Evolutionary conservation across 2,888 invertebrate genomes (phyloP).

Genomic region (Cryptus viduatorius): DNA sequence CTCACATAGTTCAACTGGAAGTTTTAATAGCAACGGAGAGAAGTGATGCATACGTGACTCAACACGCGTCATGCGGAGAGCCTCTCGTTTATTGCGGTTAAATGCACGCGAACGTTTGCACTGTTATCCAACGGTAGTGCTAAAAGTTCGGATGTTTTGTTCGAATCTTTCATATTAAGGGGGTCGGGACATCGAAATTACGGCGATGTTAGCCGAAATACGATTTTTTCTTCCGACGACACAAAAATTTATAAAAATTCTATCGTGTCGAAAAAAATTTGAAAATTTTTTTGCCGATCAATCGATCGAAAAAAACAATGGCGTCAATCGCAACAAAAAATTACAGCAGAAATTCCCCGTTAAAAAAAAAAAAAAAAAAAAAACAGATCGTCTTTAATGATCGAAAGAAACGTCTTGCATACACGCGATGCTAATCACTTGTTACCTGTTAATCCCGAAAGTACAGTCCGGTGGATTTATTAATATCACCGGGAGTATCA

Average conservation of each 20-base stretch:
- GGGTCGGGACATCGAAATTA: not conserved
- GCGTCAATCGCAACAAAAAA: no score
- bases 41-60: constrained; percentile 6
- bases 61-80: constrained; percentile 13
- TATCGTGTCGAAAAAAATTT: no score
- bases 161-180: no score
- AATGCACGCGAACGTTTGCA: not conserved
- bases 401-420: not conserved
- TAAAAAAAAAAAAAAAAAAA: not conserved
- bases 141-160: no score
- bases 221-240: not conserved
- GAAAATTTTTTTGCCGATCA: no score
- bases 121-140: not conserved
- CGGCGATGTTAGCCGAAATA: no score
- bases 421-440: constrained; percentile 11
- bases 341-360: no score
- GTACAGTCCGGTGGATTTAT: not conserved
- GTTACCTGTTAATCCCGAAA: constrained; percentile 13
- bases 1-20: not conserved
- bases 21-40: not conserved
- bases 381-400: not conserved
- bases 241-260: no score
- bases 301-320: not conserved
- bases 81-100: no score
- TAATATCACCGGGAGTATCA: not conserved